Evolutionary conservation across 2,797 vertebrate genomes (phyloP), one percentile per base, ranked within the genome.

Genomic region (Falco cherrug): DNA sequence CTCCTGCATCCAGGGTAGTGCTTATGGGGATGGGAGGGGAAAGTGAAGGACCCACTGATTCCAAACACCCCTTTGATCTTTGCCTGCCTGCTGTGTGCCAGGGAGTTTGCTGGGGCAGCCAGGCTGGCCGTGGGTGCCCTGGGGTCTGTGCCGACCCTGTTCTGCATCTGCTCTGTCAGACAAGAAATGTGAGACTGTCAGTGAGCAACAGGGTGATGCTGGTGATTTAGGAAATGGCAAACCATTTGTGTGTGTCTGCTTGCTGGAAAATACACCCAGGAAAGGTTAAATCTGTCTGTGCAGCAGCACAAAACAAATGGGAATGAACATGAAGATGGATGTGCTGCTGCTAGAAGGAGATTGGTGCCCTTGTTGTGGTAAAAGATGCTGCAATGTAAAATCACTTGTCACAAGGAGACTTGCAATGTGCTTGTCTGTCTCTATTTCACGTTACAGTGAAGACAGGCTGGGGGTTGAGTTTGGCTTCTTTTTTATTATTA

Each of bases 221-320:
- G 3, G 29, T 31, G 39, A 88, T 90, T 91, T 80, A 90, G 85
- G 85, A 96, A 95, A 95, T 51, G 43, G 68, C 39, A 93, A 31
- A 74, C 21, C 45, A 57, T 83, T 57, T 80, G 35, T 57, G 71
- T 28, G 35, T 35, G 17, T 35, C 70, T 86, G 59, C 45, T 78
- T 0, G 1, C 59, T 37, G 78, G 43, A 51, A 73, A 82, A 87
- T 17, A 9, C 54, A 60, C 31, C 84, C 4, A 0, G 67, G 51
- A 87, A 60, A 89, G 48, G 78, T 41, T 64, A 77, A 87, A 63
- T 50, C 68, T 76, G 81, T 45, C 67, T 60, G n/a, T 82, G 56
- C 51, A 53, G 60, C 51, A 50, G 59, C 48, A 43, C 4, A 6
- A 63, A 87, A 70, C 33, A 16, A 67, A 43, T 5, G 5, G 47